Conservation (phyloP, 2,113 vertebrate species). For the Apteryx mantelli region DNA sequence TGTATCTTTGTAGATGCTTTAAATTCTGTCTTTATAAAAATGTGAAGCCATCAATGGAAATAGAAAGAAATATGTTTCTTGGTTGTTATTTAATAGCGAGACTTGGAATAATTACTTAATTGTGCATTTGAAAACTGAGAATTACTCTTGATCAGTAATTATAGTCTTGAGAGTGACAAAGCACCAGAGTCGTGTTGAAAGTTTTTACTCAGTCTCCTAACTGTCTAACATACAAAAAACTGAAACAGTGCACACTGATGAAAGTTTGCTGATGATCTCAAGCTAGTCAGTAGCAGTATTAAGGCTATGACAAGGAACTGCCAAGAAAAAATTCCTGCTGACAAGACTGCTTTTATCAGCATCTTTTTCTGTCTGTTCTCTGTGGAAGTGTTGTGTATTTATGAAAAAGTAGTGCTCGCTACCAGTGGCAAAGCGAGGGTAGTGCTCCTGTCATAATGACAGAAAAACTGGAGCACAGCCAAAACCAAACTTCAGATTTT, state of each 20-base stretch:
- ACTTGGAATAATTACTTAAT: not conserved
- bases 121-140: not conserved
- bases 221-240: not conserved
- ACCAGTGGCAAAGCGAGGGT: not conserved
- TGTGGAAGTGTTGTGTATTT: not conserved
- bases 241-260: not conserved
- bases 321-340: not conserved
- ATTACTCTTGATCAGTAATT: not conserved
- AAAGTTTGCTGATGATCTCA: not conserved
- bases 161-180: not conserved
- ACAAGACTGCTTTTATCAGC: not conserved
- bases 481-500: not conserved
- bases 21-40: slow-evolving; percentile 1
- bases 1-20: not conserved
- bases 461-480: not conserved
- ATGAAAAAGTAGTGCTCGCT: not conserved
- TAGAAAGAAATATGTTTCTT: not conserved
- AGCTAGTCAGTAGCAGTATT: not conserved
- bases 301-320: not conserved
- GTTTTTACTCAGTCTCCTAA: not conserved
- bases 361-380: not conserved
- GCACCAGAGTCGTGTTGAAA: not conserved
- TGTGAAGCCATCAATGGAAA: not conserved
- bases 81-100: not conserved
- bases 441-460: not conserved